These are phyloP conservation scores for Iselma pallidipennis DNA, from an alignment of 2,888 invertebrate genomes.

Conservation along the genomic window DNA sequence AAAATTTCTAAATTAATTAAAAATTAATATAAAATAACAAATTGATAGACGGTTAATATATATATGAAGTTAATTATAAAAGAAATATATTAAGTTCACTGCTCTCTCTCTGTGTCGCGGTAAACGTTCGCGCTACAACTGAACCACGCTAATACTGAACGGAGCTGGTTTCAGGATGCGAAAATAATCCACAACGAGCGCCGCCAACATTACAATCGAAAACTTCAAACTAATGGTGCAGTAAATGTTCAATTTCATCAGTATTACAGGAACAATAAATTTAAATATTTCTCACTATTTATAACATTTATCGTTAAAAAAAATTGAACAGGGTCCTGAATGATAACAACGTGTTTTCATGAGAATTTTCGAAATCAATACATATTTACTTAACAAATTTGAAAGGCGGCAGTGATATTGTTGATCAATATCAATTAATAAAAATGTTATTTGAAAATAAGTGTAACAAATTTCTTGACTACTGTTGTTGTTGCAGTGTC, in stretches of 20 bases:
- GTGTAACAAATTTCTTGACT: neutral
- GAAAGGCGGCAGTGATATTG: neutral
- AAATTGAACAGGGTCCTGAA: too few species aligned
- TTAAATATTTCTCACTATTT: too few species aligned
- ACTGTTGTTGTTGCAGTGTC: neutral
- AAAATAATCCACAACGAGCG: slow-evolving; percentile 15
- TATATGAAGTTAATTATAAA: neutral
- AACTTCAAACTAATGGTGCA: slow-evolving; percentile 1
- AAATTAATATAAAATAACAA: neutral
- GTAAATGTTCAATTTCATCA: neutral
- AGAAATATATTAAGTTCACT: slow-evolving; percentile 16
- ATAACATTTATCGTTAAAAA: too few species aligned
- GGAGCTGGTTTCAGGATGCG: slow-evolving; percentile 11
- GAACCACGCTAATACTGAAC: slow-evolving; percentile 7
- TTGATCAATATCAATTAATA: neutral
- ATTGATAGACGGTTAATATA: neutral
- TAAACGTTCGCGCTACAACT: slow-evolving; percentile 13
- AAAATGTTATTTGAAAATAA: neutral
- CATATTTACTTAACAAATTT: too few species aligned
- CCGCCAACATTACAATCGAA: slow-evolving; percentile 4
- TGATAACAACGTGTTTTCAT: too few species aligned
- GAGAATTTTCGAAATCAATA: too few species aligned
- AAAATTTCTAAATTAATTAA: slow-evolving; percentile 5
- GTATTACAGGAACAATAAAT: neutral
- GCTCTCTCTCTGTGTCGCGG: slow-evolving; percentile 23